Evolutionary conservation across 1,140 invertebrate genomes (phyloP), one percentile per base, ranked within the genome.

Genomic region (Rhyzopertha dominica): DNA sequence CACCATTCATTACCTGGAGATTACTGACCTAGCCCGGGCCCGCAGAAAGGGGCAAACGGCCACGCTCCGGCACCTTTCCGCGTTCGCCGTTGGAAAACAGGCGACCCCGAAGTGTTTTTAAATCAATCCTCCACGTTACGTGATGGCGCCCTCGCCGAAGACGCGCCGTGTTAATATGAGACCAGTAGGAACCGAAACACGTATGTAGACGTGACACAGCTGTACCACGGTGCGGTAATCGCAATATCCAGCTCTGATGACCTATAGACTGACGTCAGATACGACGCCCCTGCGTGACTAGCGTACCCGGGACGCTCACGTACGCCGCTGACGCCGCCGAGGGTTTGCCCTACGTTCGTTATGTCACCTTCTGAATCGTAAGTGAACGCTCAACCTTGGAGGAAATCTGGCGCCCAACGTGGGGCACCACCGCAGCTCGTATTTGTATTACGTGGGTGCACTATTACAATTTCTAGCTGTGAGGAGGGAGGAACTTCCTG

Each of bases 151-250:
- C n/a, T n/a, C n/a, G n/a, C n/a, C n/a, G n/a, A n/a, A n/a, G n/a
- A n/a, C n/a, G n/a, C n/a, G n/a, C n/a, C n/a, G 52, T 44, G 48
- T 47, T 49, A 56, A 58, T 61, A 61, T 61, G 52, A 59, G 55
- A 53, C 56, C 53, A 62, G 58, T 62, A 61, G 54, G 53, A 62
- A 50, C 60, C 60, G 48, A 56, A 56, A 61, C 60, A 62, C 60
- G 60, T 62, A 62, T 60, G 53, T 48, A 54, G 58, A 63, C 61
- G 61, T 63, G 61, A 61, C 57, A 54, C 61, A 63, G 59, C 59
- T 62, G 59, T 57, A 54, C 55, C 49, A n/a, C n/a, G n/a, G n/a
- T n/a, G n/a, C n/a, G n/a, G n/a, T n/a, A n/a, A n/a, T n/a, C n/a
- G 49, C 52, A 56, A 56, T 58, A 58, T 61, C 50, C 52, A 40